Conservation (phyloP, 2,113 vertebrate genomes). For the Daubentonia madagascariensis region DNA sequence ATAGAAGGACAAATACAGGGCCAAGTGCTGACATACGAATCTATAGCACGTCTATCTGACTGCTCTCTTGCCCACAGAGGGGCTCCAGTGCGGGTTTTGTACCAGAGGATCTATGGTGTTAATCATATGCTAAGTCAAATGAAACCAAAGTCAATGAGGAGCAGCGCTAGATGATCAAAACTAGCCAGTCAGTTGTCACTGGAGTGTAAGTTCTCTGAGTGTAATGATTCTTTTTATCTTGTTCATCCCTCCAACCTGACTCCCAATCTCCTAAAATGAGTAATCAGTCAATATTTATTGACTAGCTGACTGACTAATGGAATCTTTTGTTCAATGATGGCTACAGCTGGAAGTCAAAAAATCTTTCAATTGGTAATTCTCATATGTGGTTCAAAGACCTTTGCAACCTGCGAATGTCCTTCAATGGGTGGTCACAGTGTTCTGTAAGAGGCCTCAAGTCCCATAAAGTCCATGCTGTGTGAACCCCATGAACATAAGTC, state of each 20-base stretch:
- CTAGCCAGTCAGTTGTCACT: not conserved
- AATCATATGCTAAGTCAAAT: not conserved
- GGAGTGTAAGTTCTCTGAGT: not conserved
- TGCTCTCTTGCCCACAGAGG: too few relatives aligned
- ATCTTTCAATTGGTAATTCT: not conserved
- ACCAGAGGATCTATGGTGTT: not conserved
- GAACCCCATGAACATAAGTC: fast-evolving
- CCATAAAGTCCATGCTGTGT: not conserved
- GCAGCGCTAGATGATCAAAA: not conserved
- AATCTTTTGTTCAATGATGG: not conserved
- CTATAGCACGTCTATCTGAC: fast-evolving
- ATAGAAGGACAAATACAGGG: not conserved
- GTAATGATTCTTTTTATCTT: not conserved
- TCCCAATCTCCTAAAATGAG: not conserved
- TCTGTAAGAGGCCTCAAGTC: not conserved
- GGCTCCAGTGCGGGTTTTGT: not conserved
- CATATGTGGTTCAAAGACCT: not conserved
- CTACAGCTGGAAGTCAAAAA: not conserved
- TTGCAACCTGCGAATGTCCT: not conserved
- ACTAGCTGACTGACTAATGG: not conserved
- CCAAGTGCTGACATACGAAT: not conserved
- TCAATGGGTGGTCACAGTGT: fast-evolving
- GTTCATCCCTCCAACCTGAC: not conserved
- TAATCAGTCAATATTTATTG: not conserved
- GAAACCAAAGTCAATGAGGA: not conserved